A percentile compares a stretch with the other conserved stretches of the same genome.
Conservation (phyloP, 2,113 vertebrate species). For the Pimephales promelas region DNA sequence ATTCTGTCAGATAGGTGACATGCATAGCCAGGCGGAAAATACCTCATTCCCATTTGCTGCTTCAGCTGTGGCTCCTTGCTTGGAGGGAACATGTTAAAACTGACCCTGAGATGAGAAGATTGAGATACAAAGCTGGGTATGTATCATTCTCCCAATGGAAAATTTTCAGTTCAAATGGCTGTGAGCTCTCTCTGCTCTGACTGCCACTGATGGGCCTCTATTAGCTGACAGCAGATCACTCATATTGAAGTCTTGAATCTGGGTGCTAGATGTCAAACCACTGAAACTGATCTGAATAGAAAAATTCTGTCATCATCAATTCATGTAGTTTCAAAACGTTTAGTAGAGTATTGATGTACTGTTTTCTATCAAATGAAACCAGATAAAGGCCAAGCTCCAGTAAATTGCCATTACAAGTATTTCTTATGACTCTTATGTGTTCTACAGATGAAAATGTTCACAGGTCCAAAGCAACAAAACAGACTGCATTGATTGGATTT, state of each 20-base stretch:
- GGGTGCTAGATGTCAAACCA: neutral
- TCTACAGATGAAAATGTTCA: neutral
- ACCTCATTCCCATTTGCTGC: conserved; percentile 8
- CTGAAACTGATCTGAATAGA: neutral
- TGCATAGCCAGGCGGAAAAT: conserved; percentile 16
- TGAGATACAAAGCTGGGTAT: conserved; percentile 53
- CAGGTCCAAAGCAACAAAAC: conserved; percentile 18
- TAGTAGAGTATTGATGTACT: neutral
- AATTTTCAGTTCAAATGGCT: conserved; percentile 54
- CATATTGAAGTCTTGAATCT: neutral
- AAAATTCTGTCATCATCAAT: neutral
- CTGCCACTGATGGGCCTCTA: neutral
- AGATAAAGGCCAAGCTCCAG: neutral
- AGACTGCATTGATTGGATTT: conserved; percentile 30
- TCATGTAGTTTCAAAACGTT: neutral
- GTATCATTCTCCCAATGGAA: conserved; percentile 67
- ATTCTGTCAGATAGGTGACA: conserved; percentile 5
- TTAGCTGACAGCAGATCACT: neutral
- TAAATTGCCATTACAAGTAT: neutral
- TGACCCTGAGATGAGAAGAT: conserved; percentile 70
- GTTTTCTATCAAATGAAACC: neutral
- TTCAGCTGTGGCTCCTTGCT: conserved; percentile 42
- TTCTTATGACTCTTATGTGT: neutral
- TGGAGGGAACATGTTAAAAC: conserved; percentile 70
- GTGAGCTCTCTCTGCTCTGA: neutral